phyloP scores from a whole-genome alignment of 2,888 invertebrate genomes.

The Spodoptera exigua region DNA sequence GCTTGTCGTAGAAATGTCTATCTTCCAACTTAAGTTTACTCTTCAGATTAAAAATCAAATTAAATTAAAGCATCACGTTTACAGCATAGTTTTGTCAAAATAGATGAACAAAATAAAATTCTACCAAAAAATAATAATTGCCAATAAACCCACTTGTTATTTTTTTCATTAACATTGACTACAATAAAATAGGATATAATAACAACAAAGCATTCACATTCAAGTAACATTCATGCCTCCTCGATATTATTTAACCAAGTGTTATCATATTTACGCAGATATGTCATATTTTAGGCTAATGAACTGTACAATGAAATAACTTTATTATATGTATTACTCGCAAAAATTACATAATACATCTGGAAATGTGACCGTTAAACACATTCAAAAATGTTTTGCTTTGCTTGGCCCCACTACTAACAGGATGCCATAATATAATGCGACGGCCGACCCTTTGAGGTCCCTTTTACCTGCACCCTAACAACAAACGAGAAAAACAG shows the following conservation, averaged over 20 bases:
- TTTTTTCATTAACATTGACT: too few relatives aligned
- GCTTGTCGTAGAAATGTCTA: conserved; percentile 13
- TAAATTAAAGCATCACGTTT: neutral
- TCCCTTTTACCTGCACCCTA: conserved; percentile 76
- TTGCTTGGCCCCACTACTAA: conserved; percentile 11
- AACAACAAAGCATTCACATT: too few relatives aligned
- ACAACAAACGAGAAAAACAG: conserved; percentile 51
- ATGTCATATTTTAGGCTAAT: conserved; percentile 30
- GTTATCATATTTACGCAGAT: conserved; percentile 44
- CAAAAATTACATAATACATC: conserved; percentile 13
- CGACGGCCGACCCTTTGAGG: conserved; percentile 58
- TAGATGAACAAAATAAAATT: neutral
- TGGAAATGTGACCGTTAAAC: conserved; percentile 2
- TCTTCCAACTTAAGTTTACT: conserved; percentile 16
- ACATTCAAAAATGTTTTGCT: neutral
- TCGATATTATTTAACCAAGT: conserved; percentile 22
- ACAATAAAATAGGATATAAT: too few relatives aligned
- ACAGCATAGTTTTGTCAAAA: conserved; percentile 6
- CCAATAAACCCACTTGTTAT: neutral
- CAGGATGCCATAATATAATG: conserved; percentile 4
- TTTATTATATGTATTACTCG: conserved; percentile 8
- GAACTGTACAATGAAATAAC: conserved; percentile 28
- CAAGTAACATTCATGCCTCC: neutral
- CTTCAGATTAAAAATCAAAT: conserved; percentile 15
- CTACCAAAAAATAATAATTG: conserved; percentile 2